These are phyloP conservation scores for Brenthis ino DNA, from an alignment of 2,888 invertebrate genomes.

Conservation along the genomic window DNA sequence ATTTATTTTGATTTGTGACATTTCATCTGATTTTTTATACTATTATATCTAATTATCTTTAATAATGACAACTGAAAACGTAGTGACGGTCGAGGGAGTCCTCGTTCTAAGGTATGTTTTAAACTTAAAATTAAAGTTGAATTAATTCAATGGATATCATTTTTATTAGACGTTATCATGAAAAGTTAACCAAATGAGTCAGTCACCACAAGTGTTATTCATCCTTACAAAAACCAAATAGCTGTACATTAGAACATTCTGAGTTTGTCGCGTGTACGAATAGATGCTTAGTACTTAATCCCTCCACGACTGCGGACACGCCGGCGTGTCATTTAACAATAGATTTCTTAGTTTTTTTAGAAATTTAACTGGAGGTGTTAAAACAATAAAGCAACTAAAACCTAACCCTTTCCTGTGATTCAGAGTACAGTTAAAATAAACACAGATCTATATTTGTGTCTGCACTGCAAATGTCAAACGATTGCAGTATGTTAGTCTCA, in stretches of 20 bases:
- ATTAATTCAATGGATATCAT: constrained; percentile 7
- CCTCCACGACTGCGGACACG: too few species aligned
- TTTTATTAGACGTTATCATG: neutral
- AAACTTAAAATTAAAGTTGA: neutral
- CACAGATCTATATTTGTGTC: constrained; percentile 45
- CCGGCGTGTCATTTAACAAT: too few species aligned
- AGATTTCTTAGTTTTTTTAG: too few species aligned
- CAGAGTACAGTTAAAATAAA: constrained; percentile 31
- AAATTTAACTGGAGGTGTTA: too few species aligned
- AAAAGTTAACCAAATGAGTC: constrained; percentile 10
- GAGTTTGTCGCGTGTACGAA: neutral
- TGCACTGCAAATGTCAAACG: constrained; percentile 46
- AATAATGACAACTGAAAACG: constrained; percentile 43
- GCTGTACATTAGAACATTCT: neutral
- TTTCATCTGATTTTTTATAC: constrained; percentile 4
- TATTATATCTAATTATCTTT: constrained; percentile 32
- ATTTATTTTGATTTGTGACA: neutral
- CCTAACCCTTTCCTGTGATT: constrained; percentile 7
- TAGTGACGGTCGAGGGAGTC: constrained; percentile 59
- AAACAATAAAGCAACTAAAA: constrained; percentile 12
- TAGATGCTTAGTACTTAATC: constrained; percentile 6
- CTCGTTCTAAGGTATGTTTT: constrained; percentile 58
- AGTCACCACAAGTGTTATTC: constrained; percentile 11
- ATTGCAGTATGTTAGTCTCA: constrained; percentile 6
- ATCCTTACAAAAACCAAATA: constrained; percentile 16